phyloP scores from a whole-genome alignment of 1,140 invertebrate species.

The Drosophila bifasciata region DNA sequence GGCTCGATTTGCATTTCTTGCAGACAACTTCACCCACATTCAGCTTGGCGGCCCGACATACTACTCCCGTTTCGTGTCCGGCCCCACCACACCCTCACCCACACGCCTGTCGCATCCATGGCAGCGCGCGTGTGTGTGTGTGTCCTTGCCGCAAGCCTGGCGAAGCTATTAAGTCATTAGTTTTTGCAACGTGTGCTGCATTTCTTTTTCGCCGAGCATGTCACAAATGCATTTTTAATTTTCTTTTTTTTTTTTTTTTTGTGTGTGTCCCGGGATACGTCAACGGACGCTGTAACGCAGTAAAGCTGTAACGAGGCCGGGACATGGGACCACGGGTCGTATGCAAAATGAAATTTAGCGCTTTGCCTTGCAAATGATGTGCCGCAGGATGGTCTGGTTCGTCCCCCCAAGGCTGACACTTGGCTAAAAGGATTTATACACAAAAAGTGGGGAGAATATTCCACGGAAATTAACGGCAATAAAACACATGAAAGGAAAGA shows the following conservation, averaged over 20 bases:
- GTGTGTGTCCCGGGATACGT: conserved; percentile 12
- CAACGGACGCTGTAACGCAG: conserved; percentile 14
- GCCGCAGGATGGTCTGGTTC: conserved; percentile 44
- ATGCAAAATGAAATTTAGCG: conserved; percentile 80
- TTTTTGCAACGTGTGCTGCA: conserved; percentile 70
- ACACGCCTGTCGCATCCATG: not conserved
- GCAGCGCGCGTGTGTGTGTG: not conserved
- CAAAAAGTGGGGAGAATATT: conserved; percentile 17
- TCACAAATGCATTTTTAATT: conserved; percentile 72
- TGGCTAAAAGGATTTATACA: conserved; percentile 78
- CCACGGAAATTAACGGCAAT: conserved; percentile 75
- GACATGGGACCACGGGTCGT: conserved; percentile 38
- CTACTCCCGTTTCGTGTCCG: too few relatives aligned
- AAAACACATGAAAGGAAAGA: conserved; percentile 67
- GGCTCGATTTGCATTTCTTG: conserved; percentile 40
- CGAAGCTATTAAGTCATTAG: conserved; percentile 78
- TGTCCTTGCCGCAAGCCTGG: conserved; percentile 53
- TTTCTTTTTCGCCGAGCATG: conserved; percentile 61
- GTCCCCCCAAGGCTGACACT: conserved; percentile 54
- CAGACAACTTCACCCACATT: conserved; percentile 29
- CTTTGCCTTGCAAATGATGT: conserved; percentile 82
- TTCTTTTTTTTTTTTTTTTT: conserved; percentile 23
- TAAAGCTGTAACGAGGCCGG: conserved; percentile 33
- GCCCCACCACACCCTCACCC: too few relatives aligned
- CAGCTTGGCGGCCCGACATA: conserved; percentile 10